phyloP scores from a whole-genome alignment of 2,113 vertebrate species.

The Hyperopisus bebe region DNA sequence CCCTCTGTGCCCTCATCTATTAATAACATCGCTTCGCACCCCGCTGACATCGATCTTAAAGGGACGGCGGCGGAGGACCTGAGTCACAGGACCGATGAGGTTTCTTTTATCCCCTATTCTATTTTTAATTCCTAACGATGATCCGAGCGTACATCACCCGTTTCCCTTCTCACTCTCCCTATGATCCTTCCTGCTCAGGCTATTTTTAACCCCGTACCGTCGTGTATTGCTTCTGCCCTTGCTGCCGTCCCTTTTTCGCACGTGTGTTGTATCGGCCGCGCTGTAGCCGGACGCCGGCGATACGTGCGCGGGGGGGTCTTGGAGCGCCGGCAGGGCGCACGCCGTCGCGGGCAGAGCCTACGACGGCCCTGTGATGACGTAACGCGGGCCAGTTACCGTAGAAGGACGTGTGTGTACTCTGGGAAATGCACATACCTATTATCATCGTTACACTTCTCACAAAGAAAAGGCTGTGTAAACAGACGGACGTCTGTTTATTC shows the following conservation, averaged over 20 bases:
- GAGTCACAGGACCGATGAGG: background rate
- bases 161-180: background rate
- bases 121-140: constrained; percentile 1
- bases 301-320: background rate
- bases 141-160: background rate
- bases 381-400: background rate
- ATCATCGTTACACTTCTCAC: background rate
- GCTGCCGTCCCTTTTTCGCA: background rate
- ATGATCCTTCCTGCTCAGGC: background rate
- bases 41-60: constrained; percentile 29
- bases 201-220: background rate
- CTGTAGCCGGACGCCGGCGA: background rate
- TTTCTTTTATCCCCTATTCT: background rate
- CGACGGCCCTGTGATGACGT: background rate
- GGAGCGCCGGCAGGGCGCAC: background rate
- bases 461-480: background rate
- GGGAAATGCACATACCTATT: background rate
- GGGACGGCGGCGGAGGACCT: constrained; percentile 22
- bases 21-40: constrained; percentile 37
- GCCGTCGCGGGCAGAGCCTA: background rate
- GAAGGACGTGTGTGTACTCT: background rate
- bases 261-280: background rate
- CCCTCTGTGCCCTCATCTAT: constrained; percentile 43
- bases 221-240: background rate
- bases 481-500: background rate